phyloP scores from a whole-genome alignment of 1,140 invertebrate genomes.

The Bradynema listronoti region DNA sequence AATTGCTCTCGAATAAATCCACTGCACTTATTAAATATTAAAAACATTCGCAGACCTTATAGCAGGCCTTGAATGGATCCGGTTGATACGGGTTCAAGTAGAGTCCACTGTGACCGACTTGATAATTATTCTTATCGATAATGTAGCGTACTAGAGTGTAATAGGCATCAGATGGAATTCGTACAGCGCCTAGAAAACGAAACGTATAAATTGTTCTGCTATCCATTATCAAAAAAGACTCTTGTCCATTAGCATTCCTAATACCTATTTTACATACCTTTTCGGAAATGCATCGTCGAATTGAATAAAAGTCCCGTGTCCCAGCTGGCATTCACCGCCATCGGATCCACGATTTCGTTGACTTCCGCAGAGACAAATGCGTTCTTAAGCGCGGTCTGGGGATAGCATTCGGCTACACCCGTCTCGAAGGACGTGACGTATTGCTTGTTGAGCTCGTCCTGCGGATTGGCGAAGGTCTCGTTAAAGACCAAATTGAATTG shows the following conservation, averaged over 20 bases:
- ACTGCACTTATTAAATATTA: neutral
- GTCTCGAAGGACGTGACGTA: conserved; percentile 47
- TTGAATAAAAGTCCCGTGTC: conserved; percentile 56
- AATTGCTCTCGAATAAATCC: neutral
- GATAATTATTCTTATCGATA: conserved; percentile 49
- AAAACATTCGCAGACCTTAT: conserved; percentile 44
- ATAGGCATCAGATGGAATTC: conserved; percentile 51
- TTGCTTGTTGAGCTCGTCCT: conserved; percentile 47
- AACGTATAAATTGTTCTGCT: neutral
- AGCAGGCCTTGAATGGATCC: conserved; percentile 56
- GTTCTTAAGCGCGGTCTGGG: conserved; percentile 48
- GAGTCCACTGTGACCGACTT: conserved; percentile 52
- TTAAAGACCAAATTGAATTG: conserved; percentile 50
- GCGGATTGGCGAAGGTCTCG: conserved; percentile 51
- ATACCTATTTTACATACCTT: conserved; percentile 26
- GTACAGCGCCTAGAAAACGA: conserved; percentile 28
- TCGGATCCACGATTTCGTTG: conserved; percentile 55
- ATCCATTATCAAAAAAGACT: neutral
- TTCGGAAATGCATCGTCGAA: conserved; percentile 54
- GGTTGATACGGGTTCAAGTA: conserved; percentile 54
- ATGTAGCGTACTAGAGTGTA: conserved; percentile 48
- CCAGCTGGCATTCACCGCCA: conserved; percentile 46
- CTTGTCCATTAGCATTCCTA: conserved; percentile 3
- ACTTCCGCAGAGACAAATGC: conserved; percentile 54
- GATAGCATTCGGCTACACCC: conserved; percentile 52